Evolutionary conservation across 2,888 invertebrate genomes (phyloP), one percentile per base, ranked within the genome.

Genomic region (Theretra japonica): DNA sequence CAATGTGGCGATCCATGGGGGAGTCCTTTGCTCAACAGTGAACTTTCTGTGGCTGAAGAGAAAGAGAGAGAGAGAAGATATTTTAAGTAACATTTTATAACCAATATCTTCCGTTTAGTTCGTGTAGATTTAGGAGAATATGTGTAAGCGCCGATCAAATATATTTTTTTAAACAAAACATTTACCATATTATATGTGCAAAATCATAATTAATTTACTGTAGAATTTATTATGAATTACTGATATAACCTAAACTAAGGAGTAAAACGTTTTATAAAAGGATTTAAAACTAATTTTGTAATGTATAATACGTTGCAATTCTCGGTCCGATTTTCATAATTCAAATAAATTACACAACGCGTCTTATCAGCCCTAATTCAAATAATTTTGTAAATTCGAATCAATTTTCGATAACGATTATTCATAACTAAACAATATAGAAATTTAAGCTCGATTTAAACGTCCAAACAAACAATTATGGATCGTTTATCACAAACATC

Each of bases 401-500:
- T 76, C 74, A 74, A 79, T 80, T 79, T 80, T 71, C 72, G 74
- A 75, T 75, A 73, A 71, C 73, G 60, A 81, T 82, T 78, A 79
- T 68, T 83, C 78, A 83, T 78, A 70, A 81, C 78, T 79, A 79
- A 75, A 76, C 65, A 70, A 71, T 72, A 56, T 58, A 68, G 11
- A 70, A 73, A 59, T 59, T 68, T 69, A 71, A 70, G 56, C 71
- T 72, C 69, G 65, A 72, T 74, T 72, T 73, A 71, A 72, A 72
- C 58, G 60, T 72, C 58, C 73, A 75, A 75, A 78, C 73, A 77
- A 77, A 76, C 73, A 76, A 75, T 75, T 72, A 74, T 71, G 74
- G 75, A 74, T 70, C 70, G 59, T 69, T 88, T 90, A 90, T 90
- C 89, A 83, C 82, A 86, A 86, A 87, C 84, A 86, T 90, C 89